These are phyloP conservation scores for Daphoenositta chrysoptera DNA, from an alignment of 2,113 vertebrate species.

Conservation along the genomic window DNA sequence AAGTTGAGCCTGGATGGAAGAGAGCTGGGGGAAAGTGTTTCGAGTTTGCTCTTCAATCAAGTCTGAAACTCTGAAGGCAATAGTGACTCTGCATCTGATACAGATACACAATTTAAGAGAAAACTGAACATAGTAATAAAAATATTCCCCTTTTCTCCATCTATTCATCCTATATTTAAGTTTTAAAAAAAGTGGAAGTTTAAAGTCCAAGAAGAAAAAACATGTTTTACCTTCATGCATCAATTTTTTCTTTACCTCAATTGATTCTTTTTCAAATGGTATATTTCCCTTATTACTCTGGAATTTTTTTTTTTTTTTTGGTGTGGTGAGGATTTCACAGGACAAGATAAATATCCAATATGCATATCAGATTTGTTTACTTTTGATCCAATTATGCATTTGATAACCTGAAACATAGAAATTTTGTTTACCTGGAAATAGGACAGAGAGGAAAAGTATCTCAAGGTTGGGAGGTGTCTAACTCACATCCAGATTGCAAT, in stretches of 20 bases:
- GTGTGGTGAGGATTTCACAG: not conserved
- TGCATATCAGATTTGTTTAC: not conserved
- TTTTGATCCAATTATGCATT: not conserved
- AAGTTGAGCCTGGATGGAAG: not conserved
- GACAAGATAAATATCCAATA: not conserved
- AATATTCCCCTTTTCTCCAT: not conserved
- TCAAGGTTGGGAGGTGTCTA: not conserved
- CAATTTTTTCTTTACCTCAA: not conserved
- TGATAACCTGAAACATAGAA: not conserved
- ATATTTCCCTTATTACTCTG: not conserved
- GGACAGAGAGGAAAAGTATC: not conserved
- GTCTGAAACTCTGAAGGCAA: not conserved
- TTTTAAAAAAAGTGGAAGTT: not conserved
- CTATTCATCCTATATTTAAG: not conserved
- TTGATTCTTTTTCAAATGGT: not conserved
- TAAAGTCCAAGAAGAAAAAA: not conserved
- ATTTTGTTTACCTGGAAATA: not conserved
- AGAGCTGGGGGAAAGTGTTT: accelerated
- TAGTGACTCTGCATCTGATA: not conserved
- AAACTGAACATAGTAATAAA: not conserved
- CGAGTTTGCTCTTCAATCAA: not conserved
- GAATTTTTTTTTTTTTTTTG: not conserved
- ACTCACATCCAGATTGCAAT: not conserved
- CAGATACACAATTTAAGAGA: not conserved
- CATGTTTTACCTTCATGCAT: not conserved